A percentile compares a stretch with the other conserved stretches of the same genome.
Evolutionary conservation across 1,140 invertebrate genomes (phyloP).

Genomic region (Orussus abietinus): DNA sequence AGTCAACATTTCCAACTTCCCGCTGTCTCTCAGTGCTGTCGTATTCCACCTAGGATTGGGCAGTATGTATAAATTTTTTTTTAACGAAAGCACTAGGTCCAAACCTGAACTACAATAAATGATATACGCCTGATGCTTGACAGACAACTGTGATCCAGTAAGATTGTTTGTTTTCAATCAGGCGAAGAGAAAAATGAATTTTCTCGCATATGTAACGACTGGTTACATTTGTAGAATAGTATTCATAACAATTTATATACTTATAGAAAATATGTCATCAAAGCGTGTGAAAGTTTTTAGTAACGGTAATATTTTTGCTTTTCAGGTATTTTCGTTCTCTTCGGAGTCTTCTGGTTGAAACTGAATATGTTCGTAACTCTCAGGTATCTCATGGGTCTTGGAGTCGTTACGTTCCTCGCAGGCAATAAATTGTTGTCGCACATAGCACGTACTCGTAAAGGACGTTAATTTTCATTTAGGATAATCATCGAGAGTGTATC

Average conservation of each 20-base stretch:
- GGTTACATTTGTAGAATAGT: constrained; percentile 43
- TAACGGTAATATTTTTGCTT: constrained; percentile 26
- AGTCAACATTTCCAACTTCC: constrained; percentile 84
- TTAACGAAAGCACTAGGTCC: constrained; percentile 5
- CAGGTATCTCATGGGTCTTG: constrained; percentile 80
- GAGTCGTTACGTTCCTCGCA: constrained; percentile 82
- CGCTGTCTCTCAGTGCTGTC: constrained; percentile 71
- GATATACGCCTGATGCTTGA: constrained; percentile 33
- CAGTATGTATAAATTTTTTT: constrained; percentile 51
- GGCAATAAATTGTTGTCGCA: constrained; percentile 84
- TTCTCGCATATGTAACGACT: constrained; percentile 42
- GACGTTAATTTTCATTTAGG: too few species aligned
- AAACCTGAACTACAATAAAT: constrained; percentile 2
- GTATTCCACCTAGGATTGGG: constrained; percentile 83
- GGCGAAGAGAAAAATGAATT: constrained; percentile 42
- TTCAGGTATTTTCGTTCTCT: constrained; percentile 80
- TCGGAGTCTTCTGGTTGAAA: constrained; percentile 85
- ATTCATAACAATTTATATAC: constrained; percentile 37
- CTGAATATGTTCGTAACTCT: constrained; percentile 96
- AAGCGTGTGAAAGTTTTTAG: constrained; percentile 1
- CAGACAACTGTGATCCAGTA: constrained; percentile 22
- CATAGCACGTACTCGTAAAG: constrained; percentile 59
- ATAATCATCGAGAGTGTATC: too few species aligned
- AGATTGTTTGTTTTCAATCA: constrained; percentile 36
- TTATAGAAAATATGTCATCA: constrained; percentile 3